Percentiles rank a stretch among this genome's conserved stretches.
Conservation (phyloP, 2,888 invertebrate species). For the Steinernema hermaphroditum region DNA sequence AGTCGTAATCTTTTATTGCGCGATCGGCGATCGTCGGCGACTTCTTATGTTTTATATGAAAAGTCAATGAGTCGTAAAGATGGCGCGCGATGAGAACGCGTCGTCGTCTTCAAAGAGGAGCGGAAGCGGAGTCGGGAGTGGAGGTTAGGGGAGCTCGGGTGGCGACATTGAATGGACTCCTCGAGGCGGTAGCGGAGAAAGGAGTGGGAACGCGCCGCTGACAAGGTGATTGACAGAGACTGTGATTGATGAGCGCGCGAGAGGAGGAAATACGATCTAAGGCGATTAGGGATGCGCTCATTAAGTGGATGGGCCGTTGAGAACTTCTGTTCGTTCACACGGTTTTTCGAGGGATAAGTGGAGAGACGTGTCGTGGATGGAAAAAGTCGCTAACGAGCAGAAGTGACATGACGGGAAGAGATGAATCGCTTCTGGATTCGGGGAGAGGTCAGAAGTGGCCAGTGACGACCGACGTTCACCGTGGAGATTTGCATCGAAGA, state of each 20-base stretch:
- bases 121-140: too few relatives aligned
- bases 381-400: too few relatives aligned
- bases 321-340: not conserved
- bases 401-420: too few relatives aligned
- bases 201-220: not conserved
- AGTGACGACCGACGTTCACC: too few relatives aligned
- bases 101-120: not conserved
- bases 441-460: too few relatives aligned
- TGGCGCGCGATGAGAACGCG: not conserved
- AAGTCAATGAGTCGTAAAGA: slow-evolving; percentile 23
- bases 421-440: too few relatives aligned
- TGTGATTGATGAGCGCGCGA: slow-evolving; percentile 26
- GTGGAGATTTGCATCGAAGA: too few relatives aligned
- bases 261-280: slow-evolving; percentile 25
- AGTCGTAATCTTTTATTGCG: slow-evolving; percentile 28
- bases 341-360: not conserved
- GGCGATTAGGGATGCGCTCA: slow-evolving; percentile 9
- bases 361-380: too few relatives aligned
- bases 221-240: slow-evolving; percentile 25
- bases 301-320: not conserved
- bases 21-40: slow-evolving; percentile 10
- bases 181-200: not conserved
- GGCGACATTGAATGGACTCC: not conserved
- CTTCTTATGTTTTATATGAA: slow-evolving; percentile 28
- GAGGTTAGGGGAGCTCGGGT: not conserved